Conservation (phyloP, 92 coral and sea anemone genomes). For the Meandrina meandrites region DNA sequence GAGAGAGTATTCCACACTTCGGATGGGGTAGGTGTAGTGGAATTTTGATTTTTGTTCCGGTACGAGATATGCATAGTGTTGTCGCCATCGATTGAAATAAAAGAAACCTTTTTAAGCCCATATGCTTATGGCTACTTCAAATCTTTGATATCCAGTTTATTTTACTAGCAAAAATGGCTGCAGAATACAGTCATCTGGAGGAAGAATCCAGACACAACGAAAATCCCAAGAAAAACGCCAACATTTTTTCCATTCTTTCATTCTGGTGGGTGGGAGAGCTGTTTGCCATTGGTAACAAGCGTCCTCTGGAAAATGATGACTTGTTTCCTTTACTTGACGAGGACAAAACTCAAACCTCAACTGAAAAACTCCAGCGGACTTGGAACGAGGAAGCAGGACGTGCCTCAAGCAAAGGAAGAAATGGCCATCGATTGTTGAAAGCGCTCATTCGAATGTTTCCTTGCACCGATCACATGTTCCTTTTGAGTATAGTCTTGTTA, state of each 20-base stretch:
- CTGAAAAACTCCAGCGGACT: too few species aligned
- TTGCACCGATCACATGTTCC: constrained; percentile 33
- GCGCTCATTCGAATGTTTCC: constrained; percentile 47
- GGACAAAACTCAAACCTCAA: too few species aligned
- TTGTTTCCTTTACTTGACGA: too few species aligned
- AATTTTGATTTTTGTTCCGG: too few species aligned
- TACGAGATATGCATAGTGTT: too few species aligned
- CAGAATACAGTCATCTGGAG: neutral
- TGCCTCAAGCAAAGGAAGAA: neutral
- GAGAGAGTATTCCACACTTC: too few species aligned
- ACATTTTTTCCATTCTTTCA: constrained; percentile 37
- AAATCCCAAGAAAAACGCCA: constrained; percentile 52
- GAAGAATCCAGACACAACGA: constrained; percentile 6
- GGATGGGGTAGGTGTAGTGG: too few species aligned
- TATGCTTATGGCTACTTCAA: too few species aligned
- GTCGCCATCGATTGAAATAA: too few species aligned
- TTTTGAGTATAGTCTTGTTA: constrained; percentile 28
- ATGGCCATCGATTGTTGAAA: constrained; percentile 40
- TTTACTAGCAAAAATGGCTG: neutral
- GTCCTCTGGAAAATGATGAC: constrained; percentile 62
- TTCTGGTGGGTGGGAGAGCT: constrained; percentile 61
- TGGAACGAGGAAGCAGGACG: constrained; percentile 20
- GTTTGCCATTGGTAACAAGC: constrained; percentile 49
- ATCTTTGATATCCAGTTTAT: too few species aligned
- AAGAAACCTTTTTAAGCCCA: too few species aligned